Base-by-base conservation (phyloP, 2,113 vertebrate genomes). In the Struthio camelus region DNA sequence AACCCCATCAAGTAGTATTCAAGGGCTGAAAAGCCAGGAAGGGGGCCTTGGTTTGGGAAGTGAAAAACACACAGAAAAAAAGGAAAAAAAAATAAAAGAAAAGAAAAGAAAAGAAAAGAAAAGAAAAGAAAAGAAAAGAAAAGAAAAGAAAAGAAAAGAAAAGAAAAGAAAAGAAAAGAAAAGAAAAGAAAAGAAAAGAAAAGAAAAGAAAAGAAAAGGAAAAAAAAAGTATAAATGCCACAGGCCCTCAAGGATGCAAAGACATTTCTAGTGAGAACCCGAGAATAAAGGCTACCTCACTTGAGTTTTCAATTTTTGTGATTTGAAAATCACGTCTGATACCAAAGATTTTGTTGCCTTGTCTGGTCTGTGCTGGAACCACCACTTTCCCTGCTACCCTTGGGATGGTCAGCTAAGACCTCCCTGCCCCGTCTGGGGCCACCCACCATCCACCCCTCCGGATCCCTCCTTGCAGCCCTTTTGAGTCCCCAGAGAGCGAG, bases 301-400 rank as follows among this genome's bases (percentile, higher is more conserved):
- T 99, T 98, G 97, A 98, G 96, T 96, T 97, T 97, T 98, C 97
- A 98, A 98, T 98, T 98, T 98, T 98, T 98, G 99, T 99, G 99
- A 99, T 99, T 99, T 98, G 99, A 99, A 98, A 98, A 99, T 99
- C 99, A 98, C 99, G 98, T 98, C 98, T 98, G 98, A 99, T 99
- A 99, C 99, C 99, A 99, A 99, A 99, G 99, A 99, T 99, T 98
- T 98, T 97, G 98, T 99, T 98, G 98, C 98, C 99, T 99, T 99
- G 98, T 98, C 98, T 98, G 98, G 98, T 99, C 98, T 98, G 98
- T 98, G 98, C 98, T 98, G 98, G 98, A 97, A 81, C 82, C 5
- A 23, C 89, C 85, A 88, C 90, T 96, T 97, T 96, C 97, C 97
- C 96, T 95, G 90, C 81, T 78, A 62, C 78, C 75, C 7, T 0